Conservation (phyloP, 2,888 invertebrate genomes). For the Eilema griseolum region DNA sequence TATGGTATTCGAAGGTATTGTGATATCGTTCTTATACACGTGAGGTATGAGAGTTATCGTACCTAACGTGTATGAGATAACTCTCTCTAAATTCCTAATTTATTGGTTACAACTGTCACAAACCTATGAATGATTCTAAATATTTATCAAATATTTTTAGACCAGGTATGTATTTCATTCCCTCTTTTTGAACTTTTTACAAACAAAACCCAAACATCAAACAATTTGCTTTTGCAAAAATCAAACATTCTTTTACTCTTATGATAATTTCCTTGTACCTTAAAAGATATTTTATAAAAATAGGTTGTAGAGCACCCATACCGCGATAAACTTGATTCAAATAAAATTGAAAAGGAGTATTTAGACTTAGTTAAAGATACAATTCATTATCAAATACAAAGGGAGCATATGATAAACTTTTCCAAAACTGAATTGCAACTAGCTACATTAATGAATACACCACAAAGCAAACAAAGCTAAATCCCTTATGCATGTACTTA, state of each 20-base stretch:
- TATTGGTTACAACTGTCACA: not conserved
- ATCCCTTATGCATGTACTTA: constrained; percentile 35
- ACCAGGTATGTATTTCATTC: not conserved
- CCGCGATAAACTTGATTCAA: too few relatives aligned
- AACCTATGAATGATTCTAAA: not conserved
- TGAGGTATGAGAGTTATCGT: too few relatives aligned
- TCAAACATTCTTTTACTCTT: too few relatives aligned
- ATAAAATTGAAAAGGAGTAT: not conserved
- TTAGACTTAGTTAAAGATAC: not conserved
- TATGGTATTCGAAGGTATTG: not conserved
- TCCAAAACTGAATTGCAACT: constrained; percentile 30
- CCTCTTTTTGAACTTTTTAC: not conserved
- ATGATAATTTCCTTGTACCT: too few relatives aligned
- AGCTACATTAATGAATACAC: constrained; percentile 24
- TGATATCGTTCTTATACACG: too few relatives aligned
- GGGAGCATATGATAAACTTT: not conserved
- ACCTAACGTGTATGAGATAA: not conserved
- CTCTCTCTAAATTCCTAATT: not conserved
- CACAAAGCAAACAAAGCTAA: constrained; percentile 31
- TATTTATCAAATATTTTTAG: not conserved
- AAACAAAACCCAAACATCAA: not conserved
- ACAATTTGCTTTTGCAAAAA: not conserved
- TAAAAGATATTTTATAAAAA: too few relatives aligned
- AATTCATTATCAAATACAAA: not conserved
- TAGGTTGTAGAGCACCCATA: too few relatives aligned